phyloP scores from a whole-genome alignment of 1,140 invertebrate species.

The Saccostrea echinata region DNA sequence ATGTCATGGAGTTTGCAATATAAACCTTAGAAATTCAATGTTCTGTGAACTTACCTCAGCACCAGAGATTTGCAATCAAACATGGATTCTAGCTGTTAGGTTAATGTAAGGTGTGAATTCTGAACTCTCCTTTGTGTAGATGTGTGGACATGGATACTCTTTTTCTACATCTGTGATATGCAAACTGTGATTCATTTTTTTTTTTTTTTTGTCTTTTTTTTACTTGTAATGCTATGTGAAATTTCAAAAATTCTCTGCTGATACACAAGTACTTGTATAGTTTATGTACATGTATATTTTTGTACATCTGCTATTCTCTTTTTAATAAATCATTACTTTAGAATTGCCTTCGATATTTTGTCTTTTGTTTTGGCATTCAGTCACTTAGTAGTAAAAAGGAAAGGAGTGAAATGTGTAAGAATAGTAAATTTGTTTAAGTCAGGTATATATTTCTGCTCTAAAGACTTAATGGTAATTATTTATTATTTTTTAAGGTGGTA shows the following conservation, averaged over 20 bases:
- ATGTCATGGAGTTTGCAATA: conserved; percentile 19
- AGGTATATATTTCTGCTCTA: too few relatives aligned
- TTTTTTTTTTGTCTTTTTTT: background rate
- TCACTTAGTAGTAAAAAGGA: too few relatives aligned
- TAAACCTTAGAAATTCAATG: background rate
- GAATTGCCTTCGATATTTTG: background rate
- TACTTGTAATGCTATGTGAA: background rate
- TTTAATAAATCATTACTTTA: background rate
- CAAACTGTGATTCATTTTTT: conserved; percentile 15
- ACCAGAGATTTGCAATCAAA: conserved; percentile 9
- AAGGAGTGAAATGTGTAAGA: too few relatives aligned
- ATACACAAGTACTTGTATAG: background rate
- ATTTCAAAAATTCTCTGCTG: background rate
- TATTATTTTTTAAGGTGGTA: too few relatives aligned
- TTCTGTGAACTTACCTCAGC: background rate
- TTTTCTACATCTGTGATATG: conserved; percentile 6
- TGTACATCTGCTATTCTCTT: conserved; percentile 1
- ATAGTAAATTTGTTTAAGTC: too few relatives aligned
- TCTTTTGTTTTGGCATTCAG: too few relatives aligned
- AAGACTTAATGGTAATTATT: too few relatives aligned
- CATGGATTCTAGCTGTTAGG: background rate
- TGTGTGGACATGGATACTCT: background rate
- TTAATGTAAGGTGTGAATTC: background rate
- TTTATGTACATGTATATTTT: conserved; percentile 15
- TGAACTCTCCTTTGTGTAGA: background rate